Conservation (phyloP, 2,113 vertebrate genomes). For the Macheiramphus alcinus region DNA sequence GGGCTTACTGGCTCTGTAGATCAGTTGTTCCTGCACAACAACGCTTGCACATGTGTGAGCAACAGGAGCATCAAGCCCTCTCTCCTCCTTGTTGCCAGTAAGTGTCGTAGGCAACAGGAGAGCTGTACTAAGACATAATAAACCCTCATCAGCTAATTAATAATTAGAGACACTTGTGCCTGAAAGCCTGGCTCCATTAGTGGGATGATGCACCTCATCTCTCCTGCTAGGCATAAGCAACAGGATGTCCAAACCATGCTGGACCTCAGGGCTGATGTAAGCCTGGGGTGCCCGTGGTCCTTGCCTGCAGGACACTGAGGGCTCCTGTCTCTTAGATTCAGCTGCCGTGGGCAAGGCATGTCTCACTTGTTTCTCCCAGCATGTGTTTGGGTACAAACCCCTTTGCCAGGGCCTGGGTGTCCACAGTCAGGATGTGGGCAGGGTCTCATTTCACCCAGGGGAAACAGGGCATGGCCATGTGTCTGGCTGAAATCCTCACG, state of each 20-base stretch:
- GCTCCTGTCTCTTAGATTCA: neutral
- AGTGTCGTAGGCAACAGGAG: slow-evolving; percentile 29
- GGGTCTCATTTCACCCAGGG: neutral
- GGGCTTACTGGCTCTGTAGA: neutral
- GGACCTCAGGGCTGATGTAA: neutral
- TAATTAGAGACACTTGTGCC: slow-evolving; percentile 38
- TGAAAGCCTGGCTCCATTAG: slow-evolving; percentile 45
- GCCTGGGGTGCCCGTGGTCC: neutral
- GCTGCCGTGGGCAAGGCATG: fast-evolving
- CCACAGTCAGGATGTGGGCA: neutral
- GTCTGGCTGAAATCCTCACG: neutral
- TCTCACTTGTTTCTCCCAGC: neutral
- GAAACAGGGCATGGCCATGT: neutral
- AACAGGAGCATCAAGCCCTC: neutral
- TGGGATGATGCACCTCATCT: slow-evolving; percentile 14
- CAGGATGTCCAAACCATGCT: neutral
- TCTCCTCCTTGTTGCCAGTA: neutral
- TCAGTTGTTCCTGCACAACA: neutral
- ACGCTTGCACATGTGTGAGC: neutral
- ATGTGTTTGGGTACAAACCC: neutral
- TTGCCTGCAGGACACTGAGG: neutral
- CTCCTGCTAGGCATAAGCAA: neutral
- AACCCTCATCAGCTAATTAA: slow-evolving; percentile 57
- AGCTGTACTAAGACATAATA: slow-evolving; percentile 4
- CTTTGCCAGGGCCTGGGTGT: neutral